Base-by-base conservation (phyloP, 2,797 vertebrate species). In the Gephyroberyx darwinii region DNA sequence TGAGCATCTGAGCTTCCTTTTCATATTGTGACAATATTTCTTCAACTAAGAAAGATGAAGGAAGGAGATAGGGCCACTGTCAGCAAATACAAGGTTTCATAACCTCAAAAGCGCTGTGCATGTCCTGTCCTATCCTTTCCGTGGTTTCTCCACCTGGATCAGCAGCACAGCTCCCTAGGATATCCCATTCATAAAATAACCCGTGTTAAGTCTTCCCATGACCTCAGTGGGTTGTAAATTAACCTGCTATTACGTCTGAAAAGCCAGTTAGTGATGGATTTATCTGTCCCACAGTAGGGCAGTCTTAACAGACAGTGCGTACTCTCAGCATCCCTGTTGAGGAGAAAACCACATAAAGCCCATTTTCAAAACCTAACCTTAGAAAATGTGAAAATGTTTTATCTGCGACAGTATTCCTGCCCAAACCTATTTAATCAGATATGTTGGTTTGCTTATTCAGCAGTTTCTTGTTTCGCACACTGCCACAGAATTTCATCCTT, bases 21-120 rank as follows among this genome's bases (percentile, higher is more conserved):
- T 87, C 54, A 71, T 83, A 85, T 85, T 89, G 79, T 81, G 86
- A 89, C 82, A 88, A 90, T 87, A 89, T 92, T 91, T 87, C 84
- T 88, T 82, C 80, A 84, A 71, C 79, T 73, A 65, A 71, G 75
- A 74, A 77, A 90, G 91, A 92, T 88, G 76, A 75, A 90, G 83
- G 87, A 91, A 88, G 75, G 85, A 78, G 86, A 90, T 91, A 75
- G n/a, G 62, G 50, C 50, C 13, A 48, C 80, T 48, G 69, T 92
- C 83, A 88, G 86, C 88, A 84, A 86, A 83, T 72, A 65, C 64
- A 62, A 45, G 52, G 60, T 85, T 87, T 89, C 55, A n/a, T 71
- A 86, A 87, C 84, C 84, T 83, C 78, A 82, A 54, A 85, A 72
- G 41, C 31, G 20, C 50, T 50, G 78, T 52, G 22, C 66, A 65